phyloP scores from a whole-genome alignment of 1,140 invertebrate species.

The Marisa cornuarietis region DNA sequence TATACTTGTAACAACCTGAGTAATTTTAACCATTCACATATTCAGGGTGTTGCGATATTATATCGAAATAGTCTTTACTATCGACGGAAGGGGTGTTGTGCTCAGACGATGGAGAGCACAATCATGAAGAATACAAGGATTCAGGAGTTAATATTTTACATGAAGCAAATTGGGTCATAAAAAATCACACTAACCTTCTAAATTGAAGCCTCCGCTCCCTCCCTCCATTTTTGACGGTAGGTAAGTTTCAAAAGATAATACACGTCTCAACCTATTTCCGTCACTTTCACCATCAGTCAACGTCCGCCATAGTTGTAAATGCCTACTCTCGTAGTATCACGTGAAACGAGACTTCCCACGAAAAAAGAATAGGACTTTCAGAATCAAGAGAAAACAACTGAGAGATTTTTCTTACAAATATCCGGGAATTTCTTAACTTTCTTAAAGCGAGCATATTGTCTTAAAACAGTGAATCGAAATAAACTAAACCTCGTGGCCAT shows the following conservation, averaged over 20 bases:
- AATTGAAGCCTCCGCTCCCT: slow-evolving; percentile 10
- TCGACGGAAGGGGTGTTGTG: too few species aligned
- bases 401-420: background rate
- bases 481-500: background rate
- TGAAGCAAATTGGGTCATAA: too few species aligned
- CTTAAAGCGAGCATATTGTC: background rate
- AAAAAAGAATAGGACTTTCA: background rate
- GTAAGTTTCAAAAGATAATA: too few species aligned
- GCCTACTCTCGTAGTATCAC: slow-evolving; percentile 7
- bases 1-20: too few species aligned
- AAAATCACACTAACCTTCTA: slow-evolving; percentile 12
- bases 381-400: background rate
- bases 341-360: slow-evolving; percentile 8
- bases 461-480: background rate
- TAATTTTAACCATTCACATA: too few species aligned
- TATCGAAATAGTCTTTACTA: too few species aligned
- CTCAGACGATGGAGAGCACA: too few species aligned
- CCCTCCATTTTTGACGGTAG: slow-evolving; percentile 3
- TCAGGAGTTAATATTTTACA: background rate
- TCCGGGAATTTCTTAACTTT: background rate
- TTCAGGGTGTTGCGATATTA: too few species aligned
- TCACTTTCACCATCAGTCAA: slow-evolving; percentile 7
- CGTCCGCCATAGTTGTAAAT: slow-evolving; percentile 14
- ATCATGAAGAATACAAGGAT: background rate
- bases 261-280: slow-evolving; percentile 15